Conservation (phyloP, 2,888 invertebrate species). For the Seira ritae region DNA sequence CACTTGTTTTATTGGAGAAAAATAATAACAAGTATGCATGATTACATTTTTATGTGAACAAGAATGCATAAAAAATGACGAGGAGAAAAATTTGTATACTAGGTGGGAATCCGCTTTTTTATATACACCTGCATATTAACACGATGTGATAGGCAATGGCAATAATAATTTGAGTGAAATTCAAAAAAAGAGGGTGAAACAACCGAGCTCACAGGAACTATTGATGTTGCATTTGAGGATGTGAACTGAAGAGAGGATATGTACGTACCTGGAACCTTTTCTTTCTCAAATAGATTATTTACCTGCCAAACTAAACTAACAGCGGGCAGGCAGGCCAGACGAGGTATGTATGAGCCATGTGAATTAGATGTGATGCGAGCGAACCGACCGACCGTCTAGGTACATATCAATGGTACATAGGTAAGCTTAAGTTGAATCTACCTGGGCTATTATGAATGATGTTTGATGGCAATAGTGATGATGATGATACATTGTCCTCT, state of each 20-base stretch:
- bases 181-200: constrained; percentile 17
- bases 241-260: constrained; percentile 26
- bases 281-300: too few species aligned
- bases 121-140: too few species aligned
- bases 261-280: constrained; percentile 50
- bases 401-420: constrained; percentile 24
- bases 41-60: constrained; percentile 32
- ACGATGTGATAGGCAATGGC: not conserved
- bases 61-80: constrained; percentile 32
- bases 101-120: constrained; percentile 42
- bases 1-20: constrained; percentile 22
- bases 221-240: constrained; percentile 42
- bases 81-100: constrained; percentile 48
- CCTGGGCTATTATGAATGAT: constrained; percentile 14
- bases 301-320: constrained; percentile 20
- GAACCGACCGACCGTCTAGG: not conserved
- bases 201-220: constrained; percentile 27
- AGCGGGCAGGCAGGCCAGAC: too few species aligned
- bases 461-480: not conserved
- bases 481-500: constrained; percentile 12
- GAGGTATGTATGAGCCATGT: constrained; percentile 9
- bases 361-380: constrained; percentile 5
- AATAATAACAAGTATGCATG: constrained; percentile 6
- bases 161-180: constrained; percentile 29
- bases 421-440: constrained; percentile 6